Conservation (phyloP, 2,113 vertebrate species). For the Ctenomys sociabilis region DNA sequence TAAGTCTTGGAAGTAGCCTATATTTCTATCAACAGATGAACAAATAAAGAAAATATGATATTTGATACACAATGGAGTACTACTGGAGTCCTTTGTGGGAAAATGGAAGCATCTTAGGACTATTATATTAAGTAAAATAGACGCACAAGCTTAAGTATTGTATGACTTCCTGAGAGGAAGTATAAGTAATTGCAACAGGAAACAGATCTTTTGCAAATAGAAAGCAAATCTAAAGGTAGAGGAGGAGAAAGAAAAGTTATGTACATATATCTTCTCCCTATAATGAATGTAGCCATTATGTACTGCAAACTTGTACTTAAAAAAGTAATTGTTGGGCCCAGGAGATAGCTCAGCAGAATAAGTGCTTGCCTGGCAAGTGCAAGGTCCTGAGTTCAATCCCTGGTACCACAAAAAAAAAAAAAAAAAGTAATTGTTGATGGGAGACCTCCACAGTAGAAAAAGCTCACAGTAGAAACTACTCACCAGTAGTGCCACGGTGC, state of each 20-base stretch:
- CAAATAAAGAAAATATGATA: not conserved
- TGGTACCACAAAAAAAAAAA: too few species aligned
- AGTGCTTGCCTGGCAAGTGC: too few species aligned
- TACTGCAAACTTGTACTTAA: not conserved
- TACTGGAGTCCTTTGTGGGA: not conserved
- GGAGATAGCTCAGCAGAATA: too few species aligned
- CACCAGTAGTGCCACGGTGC: not conserved
- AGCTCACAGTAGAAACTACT: too few species aligned
- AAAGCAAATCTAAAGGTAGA: not conserved
- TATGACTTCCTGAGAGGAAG: not conserved
- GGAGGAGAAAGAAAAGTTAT: not conserved
- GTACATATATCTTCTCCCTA: not conserved
- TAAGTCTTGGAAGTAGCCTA: not conserved
- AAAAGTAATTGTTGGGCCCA: not conserved
- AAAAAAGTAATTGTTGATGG: not conserved
- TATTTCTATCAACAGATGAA: not conserved
- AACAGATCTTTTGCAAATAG: not conserved
- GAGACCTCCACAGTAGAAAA: not conserved
- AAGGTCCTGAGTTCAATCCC: too few species aligned
- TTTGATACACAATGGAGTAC: not conserved
- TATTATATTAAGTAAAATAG: not conserved
- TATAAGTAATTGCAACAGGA: not conserved
- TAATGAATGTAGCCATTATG: not conserved
- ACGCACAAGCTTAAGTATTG: not conserved
- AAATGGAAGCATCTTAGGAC: not conserved